These are phyloP conservation scores for Arvicanthis niloticus DNA, from an alignment of 2,113 vertebrate species.

Conservation along the genomic window DNA sequence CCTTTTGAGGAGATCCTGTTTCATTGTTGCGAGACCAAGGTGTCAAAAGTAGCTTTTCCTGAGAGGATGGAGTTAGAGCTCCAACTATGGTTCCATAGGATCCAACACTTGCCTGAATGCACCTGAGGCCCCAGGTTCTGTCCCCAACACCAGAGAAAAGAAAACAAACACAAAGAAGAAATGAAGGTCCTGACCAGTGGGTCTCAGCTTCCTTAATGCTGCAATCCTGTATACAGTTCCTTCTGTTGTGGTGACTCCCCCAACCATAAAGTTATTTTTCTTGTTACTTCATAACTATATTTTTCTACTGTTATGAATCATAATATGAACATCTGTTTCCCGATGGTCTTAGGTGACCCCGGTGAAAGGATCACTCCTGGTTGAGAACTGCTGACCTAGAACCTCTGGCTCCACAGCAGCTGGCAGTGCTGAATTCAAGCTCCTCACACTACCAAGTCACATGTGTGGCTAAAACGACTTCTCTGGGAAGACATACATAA, in stretches of 20 bases:
- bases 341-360: not conserved
- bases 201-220: not conserved
- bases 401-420: not conserved
- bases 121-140: not conserved
- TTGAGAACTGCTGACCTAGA: not conserved
- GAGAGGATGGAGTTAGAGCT: not conserved
- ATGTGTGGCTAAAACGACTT: not conserved
- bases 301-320: not conserved
- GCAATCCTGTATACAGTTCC: accelerated
- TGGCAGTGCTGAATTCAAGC: not conserved
- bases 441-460: not conserved
- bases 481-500: not conserved
- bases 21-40: slow-evolving; percentile 5
- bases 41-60: slow-evolving; percentile 1
- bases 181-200: not conserved
- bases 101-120: not conserved
- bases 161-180: not conserved
- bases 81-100: not conserved
- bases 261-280: too few species aligned
- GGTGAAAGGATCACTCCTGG: not conserved
- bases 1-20: not conserved
- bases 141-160: not conserved
- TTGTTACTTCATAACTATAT: not conserved
- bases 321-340: not conserved
- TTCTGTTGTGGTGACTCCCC: not conserved